These are phyloP conservation scores for Teleopsis dalmanni DNA, from an alignment of 1,140 invertebrate species.

Conservation along the genomic window DNA sequence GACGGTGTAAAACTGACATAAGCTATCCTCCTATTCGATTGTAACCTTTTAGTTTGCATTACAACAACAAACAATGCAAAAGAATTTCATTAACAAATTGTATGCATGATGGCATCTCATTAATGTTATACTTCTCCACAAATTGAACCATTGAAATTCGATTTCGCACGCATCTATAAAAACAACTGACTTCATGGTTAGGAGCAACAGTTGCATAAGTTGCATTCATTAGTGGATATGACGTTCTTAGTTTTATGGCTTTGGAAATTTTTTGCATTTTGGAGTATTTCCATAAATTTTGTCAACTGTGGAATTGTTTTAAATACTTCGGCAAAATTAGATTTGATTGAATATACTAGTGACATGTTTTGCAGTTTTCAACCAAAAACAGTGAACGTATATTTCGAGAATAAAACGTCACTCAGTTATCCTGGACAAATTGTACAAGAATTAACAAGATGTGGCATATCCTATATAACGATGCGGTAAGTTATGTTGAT, in stretches of 20 bases:
- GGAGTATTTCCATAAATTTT: background rate
- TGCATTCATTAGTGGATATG: background rate
- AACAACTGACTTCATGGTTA: background rate
- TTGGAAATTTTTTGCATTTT: background rate
- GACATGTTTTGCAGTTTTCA: constrained; percentile 10
- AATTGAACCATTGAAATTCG: too few relatives aligned
- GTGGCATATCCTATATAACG: constrained; percentile 33
- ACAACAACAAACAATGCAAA: too few relatives aligned
- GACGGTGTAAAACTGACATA: too few relatives aligned
- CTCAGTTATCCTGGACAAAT: constrained; percentile 29
- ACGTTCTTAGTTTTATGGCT: background rate
- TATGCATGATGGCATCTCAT: too few relatives aligned
- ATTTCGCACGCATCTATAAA: constrained; percentile 1
- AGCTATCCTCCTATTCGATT: too few relatives aligned
- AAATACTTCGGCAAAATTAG: background rate
- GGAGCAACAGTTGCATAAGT: background rate
- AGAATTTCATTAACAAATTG: too few relatives aligned
- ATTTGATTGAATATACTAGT: background rate
- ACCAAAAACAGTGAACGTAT: constrained; percentile 30
- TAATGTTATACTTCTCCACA: too few relatives aligned
- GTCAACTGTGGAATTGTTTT: background rate
- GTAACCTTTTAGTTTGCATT: too few relatives aligned
- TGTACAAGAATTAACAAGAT: constrained; percentile 26
- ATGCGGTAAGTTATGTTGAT: constrained; percentile 14
- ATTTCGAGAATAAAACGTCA: constrained; percentile 30